Evolutionary conservation across 2,797 vertebrate genomes (phyloP).

Genomic region (Allochrocebus solatus): DNA sequence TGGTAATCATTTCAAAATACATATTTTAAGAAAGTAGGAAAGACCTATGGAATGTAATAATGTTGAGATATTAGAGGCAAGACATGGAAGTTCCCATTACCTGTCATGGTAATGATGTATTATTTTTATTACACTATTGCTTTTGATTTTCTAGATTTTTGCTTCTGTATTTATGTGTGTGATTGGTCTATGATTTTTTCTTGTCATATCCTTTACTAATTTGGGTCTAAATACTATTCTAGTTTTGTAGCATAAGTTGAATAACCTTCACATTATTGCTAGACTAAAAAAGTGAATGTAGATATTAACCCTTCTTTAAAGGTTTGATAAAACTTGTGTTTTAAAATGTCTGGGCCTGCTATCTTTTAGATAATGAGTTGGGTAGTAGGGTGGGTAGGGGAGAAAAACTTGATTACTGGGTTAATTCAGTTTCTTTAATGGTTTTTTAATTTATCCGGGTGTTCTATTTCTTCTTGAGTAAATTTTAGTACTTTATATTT

Average conservation of each 20-base stretch:
- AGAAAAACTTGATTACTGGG: background rate
- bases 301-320: background rate
- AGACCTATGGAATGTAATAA: background rate
- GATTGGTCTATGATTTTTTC: background rate
- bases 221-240: background rate
- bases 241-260: background rate
- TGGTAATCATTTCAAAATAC: background rate
- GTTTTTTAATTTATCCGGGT: background rate
- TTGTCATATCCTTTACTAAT: background rate
- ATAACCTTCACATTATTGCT: background rate
- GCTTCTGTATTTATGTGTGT: background rate
- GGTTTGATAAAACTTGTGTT: background rate
- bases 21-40: background rate
- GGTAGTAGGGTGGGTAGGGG: background rate
- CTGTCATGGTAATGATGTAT: background rate
- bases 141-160: background rate
- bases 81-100: background rate
- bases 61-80: background rate
- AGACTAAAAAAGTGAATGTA: background rate
- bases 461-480: background rate
- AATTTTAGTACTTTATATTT: background rate
- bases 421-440: background rate
- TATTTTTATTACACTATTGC: background rate
- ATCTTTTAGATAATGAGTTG: background rate
- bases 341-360: background rate